Evolutionary conservation across 2,113 vertebrate species (phyloP).

Genomic region (Petroica traversi): DNA sequence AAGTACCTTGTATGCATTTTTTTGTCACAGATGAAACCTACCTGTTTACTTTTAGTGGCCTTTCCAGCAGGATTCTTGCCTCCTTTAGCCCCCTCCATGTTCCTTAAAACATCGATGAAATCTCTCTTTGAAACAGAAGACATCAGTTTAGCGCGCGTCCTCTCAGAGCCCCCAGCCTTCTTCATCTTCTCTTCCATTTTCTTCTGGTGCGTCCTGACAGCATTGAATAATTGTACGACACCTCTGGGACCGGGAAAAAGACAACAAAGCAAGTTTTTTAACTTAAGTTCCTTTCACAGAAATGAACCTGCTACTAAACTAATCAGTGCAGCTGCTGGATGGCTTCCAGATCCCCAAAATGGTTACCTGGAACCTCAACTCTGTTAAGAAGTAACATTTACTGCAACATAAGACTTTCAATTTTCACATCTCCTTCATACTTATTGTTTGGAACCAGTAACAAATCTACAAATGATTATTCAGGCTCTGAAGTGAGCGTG

Average conservation of each 20-base stretch:
- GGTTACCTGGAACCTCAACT: not conserved
- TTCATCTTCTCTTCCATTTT: slow-evolving; percentile 83
- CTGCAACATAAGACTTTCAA: not conserved
- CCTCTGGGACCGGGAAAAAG: slow-evolving; percentile 71
- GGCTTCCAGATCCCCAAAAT: not conserved
- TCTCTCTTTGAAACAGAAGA: slow-evolving; percentile 90
- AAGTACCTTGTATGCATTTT: not conserved
- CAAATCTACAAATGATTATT: not conserved
- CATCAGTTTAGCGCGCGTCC: slow-evolving; percentile 87
- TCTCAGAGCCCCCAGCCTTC: slow-evolving; percentile 82
- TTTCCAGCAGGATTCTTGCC: slow-evolving; percentile 18
- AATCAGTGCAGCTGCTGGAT: not conserved
- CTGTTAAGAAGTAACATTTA: not conserved
- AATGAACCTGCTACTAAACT: not conserved
- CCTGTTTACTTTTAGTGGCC: slow-evolving; percentile 45
- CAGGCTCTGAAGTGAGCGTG: not conserved
- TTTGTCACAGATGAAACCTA: slow-evolving; percentile 36
- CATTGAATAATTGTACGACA: slow-evolving; percentile 94
- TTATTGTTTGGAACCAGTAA: not conserved
- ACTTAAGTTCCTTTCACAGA: not conserved
- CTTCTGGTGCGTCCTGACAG: slow-evolving; percentile 89
- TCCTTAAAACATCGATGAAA: slow-evolving; percentile 88
- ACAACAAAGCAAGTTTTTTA: not conserved
- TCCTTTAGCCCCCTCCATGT: slow-evolving; percentile 49
- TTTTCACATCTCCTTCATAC: not conserved